These are phyloP conservation scores for Danio aesculapii DNA, from an alignment of 2,797 vertebrate species.

Conservation along the genomic window DNA sequence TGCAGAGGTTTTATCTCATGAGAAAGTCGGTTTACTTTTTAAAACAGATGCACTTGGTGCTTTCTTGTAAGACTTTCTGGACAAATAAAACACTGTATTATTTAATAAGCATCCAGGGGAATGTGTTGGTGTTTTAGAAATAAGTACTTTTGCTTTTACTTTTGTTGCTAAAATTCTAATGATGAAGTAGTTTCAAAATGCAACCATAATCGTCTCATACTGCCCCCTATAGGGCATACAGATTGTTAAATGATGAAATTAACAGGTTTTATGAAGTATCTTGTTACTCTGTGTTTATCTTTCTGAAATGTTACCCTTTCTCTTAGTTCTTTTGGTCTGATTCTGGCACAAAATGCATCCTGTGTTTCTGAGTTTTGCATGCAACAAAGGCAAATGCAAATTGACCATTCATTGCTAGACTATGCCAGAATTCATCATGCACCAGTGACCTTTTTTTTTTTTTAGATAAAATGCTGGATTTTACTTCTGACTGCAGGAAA, in stretches of 20 bases:
- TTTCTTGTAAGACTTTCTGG: background rate
- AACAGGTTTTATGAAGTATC: background rate
- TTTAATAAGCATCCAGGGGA: background rate
- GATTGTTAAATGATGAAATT: no score
- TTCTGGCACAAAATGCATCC: no score
- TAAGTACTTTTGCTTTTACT: background rate
- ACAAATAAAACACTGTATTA: conserved; percentile 2
- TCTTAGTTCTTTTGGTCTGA: no score
- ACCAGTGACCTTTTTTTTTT: no score
- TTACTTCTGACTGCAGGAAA: no score
- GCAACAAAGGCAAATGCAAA: no score
- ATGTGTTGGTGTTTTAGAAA: background rate
- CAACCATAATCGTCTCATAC: background rate
- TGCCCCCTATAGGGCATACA: background rate
- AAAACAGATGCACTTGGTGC: background rate
- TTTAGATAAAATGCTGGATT: no score
- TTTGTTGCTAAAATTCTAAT: background rate
- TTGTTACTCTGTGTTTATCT: no score
- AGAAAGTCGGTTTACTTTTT: background rate
- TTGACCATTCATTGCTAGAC: no score
- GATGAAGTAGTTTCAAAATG: background rate
- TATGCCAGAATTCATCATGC: no score
- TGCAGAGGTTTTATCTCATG: background rate
- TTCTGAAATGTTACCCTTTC: no score
- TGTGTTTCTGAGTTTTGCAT: no score